A percentile compares a stretch with the other conserved stretches of the same genome.
These are phyloP conservation scores for Leptinotarsa rubiginosa DNA, from an alignment of 2,888 invertebrate species.

Conservation along the genomic window DNA sequence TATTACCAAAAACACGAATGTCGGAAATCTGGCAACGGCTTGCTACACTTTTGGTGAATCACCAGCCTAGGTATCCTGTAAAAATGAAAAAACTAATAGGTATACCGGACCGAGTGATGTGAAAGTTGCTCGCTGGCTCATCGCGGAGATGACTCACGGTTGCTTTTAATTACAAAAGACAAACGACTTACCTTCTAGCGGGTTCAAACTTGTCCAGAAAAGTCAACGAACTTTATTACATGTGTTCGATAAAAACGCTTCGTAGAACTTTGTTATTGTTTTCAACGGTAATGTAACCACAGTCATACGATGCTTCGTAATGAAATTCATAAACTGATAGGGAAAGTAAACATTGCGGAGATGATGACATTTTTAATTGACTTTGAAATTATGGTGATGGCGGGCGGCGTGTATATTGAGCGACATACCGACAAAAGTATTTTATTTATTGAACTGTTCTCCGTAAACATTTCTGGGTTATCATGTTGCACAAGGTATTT, in stretches of 20 bases:
- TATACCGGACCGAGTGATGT: conserved; percentile 21
- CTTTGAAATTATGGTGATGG: background rate
- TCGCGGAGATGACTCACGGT: conserved; percentile 4
- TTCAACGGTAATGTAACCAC: conserved; percentile 1
- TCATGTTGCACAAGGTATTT: too few relatives aligned
- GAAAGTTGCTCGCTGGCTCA: conserved; percentile 23
- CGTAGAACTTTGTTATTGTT: conserved; percentile 16
- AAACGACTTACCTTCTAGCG: conserved; percentile 3
- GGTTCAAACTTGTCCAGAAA: conserved; percentile 1
- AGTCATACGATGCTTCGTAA: conserved; percentile 8
- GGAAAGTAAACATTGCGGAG: conserved; percentile 12
- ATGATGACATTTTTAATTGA: conserved; percentile 19
- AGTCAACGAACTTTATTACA: conserved; percentile 7
- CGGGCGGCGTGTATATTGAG: background rate
- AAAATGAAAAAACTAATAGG: conserved; percentile 25
- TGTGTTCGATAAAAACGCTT: conserved; percentile 7
- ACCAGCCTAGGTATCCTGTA: conserved; percentile 7
- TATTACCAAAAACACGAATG: too few relatives aligned
- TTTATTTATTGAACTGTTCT: too few relatives aligned
- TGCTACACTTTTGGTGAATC: conserved; percentile 15
- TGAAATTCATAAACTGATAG: conserved; percentile 3
- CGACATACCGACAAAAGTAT: too few relatives aligned
- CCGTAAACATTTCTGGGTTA: too few relatives aligned
- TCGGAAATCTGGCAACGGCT: background rate
- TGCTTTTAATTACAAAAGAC: conserved; percentile 12